Evolutionary conservation across 2,797 vertebrate genomes (phyloP).

Genomic region (Ctenosaura bakeri): DNA sequence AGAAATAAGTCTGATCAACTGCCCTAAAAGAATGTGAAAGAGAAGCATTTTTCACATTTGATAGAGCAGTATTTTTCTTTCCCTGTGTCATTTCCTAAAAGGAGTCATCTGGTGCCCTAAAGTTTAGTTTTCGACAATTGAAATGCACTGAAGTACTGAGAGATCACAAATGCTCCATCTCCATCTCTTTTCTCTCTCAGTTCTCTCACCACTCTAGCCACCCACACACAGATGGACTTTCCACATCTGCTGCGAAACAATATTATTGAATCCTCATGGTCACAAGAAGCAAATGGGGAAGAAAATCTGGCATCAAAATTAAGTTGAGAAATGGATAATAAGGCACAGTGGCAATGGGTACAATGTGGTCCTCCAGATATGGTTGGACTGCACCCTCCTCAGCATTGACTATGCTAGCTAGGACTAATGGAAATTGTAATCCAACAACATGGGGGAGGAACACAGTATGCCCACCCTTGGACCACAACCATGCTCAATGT

Average conservation of each 20-base stretch:
- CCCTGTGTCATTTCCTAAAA: not conserved
- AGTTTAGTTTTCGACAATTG: not conserved
- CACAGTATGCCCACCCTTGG: too few relatives aligned
- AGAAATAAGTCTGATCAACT: not conserved
- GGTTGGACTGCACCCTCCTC: too few relatives aligned
- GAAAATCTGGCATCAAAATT: not conserved
- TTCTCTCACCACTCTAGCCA: not conserved
- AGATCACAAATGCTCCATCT: not conserved
- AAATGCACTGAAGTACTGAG: not conserved
- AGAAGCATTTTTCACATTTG: not conserved
- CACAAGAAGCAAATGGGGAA: not conserved
- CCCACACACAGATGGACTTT: not conserved
- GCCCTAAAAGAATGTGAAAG: not conserved
- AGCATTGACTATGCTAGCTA: too few relatives aligned
- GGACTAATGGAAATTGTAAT: too few relatives aligned
- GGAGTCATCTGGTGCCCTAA: not conserved
- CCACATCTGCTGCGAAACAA: not conserved
- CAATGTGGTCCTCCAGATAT: not conserved
- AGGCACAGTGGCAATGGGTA: not conserved
- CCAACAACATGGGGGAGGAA: too few relatives aligned
- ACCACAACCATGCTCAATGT: not conserved
- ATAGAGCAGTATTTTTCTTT: not conserved
- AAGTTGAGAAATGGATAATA: not conserved
- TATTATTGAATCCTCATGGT: not conserved
- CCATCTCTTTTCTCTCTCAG: not conserved